Percentiles rank a stretch among this genome's conserved stretches.
Evolutionary conservation across 2,888 invertebrate genomes (phyloP).

Genomic region (Lamproptera curius): DNA sequence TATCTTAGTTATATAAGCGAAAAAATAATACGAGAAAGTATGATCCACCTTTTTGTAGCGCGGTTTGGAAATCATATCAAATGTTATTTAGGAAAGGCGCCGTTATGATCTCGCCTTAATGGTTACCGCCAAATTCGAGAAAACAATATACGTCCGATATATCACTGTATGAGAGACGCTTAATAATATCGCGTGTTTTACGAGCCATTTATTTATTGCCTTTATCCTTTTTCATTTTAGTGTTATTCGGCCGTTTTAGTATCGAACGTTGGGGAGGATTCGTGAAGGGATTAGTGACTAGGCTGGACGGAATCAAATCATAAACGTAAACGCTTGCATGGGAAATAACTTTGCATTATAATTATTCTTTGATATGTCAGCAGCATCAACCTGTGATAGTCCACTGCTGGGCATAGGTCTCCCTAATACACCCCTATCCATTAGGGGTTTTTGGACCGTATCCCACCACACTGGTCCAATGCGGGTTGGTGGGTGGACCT

Average conservation of each 20-base stretch:
- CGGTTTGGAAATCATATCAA: conserved; percentile 21
- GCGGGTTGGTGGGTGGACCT: too few relatives aligned
- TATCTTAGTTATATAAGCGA: too few relatives aligned
- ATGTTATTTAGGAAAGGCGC: conserved; percentile 24
- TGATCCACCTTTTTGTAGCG: conserved; percentile 13
- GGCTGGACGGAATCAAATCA: too few relatives aligned
- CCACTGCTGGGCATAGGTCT: too few relatives aligned
- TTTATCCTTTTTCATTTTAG: conserved; percentile 14
- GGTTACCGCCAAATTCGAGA: conserved; percentile 22
- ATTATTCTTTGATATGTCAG: too few relatives aligned
- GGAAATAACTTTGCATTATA: too few relatives aligned
- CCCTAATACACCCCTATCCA: too few relatives aligned
- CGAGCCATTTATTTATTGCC: conserved; percentile 18
- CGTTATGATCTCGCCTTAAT: conserved; percentile 24
- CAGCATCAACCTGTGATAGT: too few relatives aligned
- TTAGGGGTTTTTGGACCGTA: too few relatives aligned
- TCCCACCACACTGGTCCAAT: too few relatives aligned
- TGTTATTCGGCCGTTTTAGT: conserved; percentile 7
- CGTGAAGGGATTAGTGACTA: too few relatives aligned
- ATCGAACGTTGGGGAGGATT: not conserved
- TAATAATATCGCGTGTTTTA: conserved; percentile 20
- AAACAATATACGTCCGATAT: conserved; percentile 23
- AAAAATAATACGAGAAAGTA: conserved; percentile 3
- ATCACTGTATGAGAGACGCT: conserved; percentile 15
- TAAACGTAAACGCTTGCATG: too few relatives aligned